Base-by-base conservation (phyloP, 2,113 vertebrate species). In the Gopherus flavomarginatus region DNA sequence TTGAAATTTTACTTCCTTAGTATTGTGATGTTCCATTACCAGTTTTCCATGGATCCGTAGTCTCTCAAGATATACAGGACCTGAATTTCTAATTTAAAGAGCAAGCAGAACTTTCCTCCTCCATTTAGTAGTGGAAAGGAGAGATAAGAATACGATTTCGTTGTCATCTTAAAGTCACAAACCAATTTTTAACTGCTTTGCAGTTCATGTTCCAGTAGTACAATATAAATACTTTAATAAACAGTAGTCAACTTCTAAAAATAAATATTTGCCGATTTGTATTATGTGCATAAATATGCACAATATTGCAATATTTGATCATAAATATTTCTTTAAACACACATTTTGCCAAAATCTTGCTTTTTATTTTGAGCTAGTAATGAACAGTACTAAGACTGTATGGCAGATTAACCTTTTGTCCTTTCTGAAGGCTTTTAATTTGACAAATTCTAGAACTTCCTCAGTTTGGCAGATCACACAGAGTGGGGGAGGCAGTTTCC, bases 31-130 rank as follows among this genome's bases (percentile, higher is more conserved):
- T 44, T 82, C 26, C 65, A 69, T 13, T 78, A 5, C 50, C 77
- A 29, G 65, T 83, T 90, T 56, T 86, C 75, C 26, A 50, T 22
- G 83, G 26, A 57, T 85, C 86, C 1, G 1, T 42, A 26, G 22
- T 42, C n/a, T 77, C 26, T 77, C 38, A 77, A 44, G 49, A 38
- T 90, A 88, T 81, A 83, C 49, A 85, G 82, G 72, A 44, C 49
- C 16, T 87, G 81, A 80, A 89, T 85, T 94, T 93, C 65, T 69
- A 85, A 79, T 65, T 49, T 89, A 87, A 82, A 86, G 35, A 90
- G 86, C 90, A 83, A 59, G 93, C 89, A 52, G 12, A 93, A 79
- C 42, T 22, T 94, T 75, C 69, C 83, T 12, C 1, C 0, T 59
- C 50, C 83, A 79, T 35, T 93, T 54, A 38, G 22, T 81, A 44